These are phyloP conservation scores for Busseola fusca DNA, from an alignment of 2,888 invertebrate species.

Conservation along the genomic window DNA sequence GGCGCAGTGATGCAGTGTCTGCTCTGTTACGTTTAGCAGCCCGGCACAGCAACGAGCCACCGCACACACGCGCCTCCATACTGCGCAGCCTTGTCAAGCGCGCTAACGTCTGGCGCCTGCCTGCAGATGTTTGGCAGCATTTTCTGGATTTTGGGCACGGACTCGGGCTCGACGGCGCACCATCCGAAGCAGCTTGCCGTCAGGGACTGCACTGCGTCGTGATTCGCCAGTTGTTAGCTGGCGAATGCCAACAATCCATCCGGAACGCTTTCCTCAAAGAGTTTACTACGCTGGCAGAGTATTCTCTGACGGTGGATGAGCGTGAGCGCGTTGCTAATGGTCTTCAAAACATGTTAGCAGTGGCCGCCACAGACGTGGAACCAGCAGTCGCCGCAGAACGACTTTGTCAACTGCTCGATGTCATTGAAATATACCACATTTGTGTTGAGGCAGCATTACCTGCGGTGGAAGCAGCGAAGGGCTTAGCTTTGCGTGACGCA, in stretches of 20 bases:
- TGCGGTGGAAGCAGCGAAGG: slow-evolving; percentile 60
- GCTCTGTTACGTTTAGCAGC: slow-evolving; percentile 69
- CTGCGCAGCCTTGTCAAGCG: slow-evolving; percentile 78
- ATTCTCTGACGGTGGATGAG: slow-evolving; percentile 68
- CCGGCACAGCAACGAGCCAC: slow-evolving; percentile 74
- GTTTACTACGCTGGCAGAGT: slow-evolving; percentile 71
- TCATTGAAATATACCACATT: slow-evolving; percentile 66
- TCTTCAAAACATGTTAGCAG: slow-evolving; percentile 62
- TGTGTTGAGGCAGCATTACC: slow-evolving; percentile 59
- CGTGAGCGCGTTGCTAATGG: slow-evolving; percentile 58
- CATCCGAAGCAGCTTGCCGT: slow-evolving; percentile 66
- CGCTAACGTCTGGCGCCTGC: slow-evolving; percentile 75
- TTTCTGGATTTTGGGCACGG: slow-evolving; percentile 72
- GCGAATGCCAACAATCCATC: slow-evolving; percentile 56
- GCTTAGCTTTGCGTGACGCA: slow-evolving; percentile 60
- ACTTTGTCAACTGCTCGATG: slow-evolving; percentile 65
- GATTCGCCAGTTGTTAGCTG: slow-evolving; percentile 69
- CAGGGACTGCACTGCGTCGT: slow-evolving; percentile 79
- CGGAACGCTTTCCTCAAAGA: slow-evolving; percentile 66
- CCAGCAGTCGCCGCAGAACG: slow-evolving; percentile 36
- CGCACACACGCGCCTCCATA: slow-evolving; percentile 74
- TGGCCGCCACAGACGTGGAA: slow-evolving; percentile 51
- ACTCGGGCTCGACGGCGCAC: slow-evolving; percentile 75
- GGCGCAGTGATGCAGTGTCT: slow-evolving; percentile 67
- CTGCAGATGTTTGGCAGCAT: slow-evolving; percentile 69